phyloP scores from a whole-genome alignment of 2,113 vertebrate species.

The Podarcis cretensis region DNA sequence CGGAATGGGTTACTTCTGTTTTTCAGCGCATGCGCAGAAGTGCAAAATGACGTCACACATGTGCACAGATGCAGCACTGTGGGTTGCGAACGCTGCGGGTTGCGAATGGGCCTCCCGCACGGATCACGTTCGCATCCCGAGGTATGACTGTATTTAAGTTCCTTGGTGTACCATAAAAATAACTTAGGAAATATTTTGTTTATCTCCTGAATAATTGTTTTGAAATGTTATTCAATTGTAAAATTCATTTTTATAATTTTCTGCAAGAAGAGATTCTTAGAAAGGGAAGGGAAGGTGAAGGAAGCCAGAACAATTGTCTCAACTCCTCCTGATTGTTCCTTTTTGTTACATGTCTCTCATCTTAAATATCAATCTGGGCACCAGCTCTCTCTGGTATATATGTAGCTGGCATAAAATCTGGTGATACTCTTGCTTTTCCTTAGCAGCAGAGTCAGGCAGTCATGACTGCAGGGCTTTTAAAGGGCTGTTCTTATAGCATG shows the following conservation, averaged over 20 bases:
- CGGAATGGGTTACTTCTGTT: too few relatives aligned
- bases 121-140: too few relatives aligned
- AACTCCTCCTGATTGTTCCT: neutral
- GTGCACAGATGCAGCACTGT: too few relatives aligned
- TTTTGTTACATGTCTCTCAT: neutral
- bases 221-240: neutral
- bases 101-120: too few relatives aligned
- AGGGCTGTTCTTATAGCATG: neutral
- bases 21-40: too few relatives aligned
- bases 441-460: neutral
- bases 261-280: neutral
- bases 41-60: too few relatives aligned
- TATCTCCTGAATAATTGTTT: neutral
- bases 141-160: neutral
- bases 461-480: neutral
- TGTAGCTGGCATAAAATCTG: neutral
- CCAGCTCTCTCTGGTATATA: neutral
- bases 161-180: neutral
- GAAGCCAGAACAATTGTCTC: neutral
- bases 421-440: neutral
- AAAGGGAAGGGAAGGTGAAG: neutral
- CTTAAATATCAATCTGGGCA: neutral
- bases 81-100: too few relatives aligned
- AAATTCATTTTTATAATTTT: neutral
- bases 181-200: too few relatives aligned